Base-by-base conservation (phyloP, 1,140 invertebrate genomes). In the Hycleus phaleratus region DNA sequence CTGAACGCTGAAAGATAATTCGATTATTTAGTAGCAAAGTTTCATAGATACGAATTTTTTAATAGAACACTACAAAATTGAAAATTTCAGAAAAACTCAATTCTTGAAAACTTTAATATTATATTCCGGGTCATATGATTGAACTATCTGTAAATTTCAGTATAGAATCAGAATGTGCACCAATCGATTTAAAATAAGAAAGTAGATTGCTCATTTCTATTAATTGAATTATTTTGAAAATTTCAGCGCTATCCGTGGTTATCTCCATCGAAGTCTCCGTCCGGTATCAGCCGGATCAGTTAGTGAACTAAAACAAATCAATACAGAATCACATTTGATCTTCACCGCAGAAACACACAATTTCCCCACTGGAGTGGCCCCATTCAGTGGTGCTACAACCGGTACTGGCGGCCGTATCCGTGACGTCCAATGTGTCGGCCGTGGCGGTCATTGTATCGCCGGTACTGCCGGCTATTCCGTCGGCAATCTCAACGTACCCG, bases 321-420 rank as follows among this genome's bases (percentile, higher is more conserved):
- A 76, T 6, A 73, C 78, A 0, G 78, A 84, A n/a, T 86, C 87
- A 4, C 92, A 99, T 76, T 83, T 98, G n/a, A 95, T 97, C 68
- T 98, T 98, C 66, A 98, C 96, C 5, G 96, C 96, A 0, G 96
- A 99, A 78, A 99, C 96, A 0, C 96, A 99, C 73, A 98, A 99
- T 72, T 98, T 98, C 79, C 96, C 96, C 4, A 99, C 96, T 42
- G 95, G 93, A 45, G 87, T 92, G 45, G 87, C 90, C 4, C 91
- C 91, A 0, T 93, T 94, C 65, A 95, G 93, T 79, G 96, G 96
- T 3, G 95, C 96, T 0, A 95, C 95, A 1, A 97, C 95, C 5
- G 95, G 96, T 18, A 97, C 95, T 32, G 96, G 96, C 3, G 96
- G 96, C 1, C 77, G 96, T 50, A 87, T 99, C 50, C 77, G 96